Evolutionary conservation across 1,140 invertebrate species (phyloP).

Genomic region (Helicoverpa zea): DNA sequence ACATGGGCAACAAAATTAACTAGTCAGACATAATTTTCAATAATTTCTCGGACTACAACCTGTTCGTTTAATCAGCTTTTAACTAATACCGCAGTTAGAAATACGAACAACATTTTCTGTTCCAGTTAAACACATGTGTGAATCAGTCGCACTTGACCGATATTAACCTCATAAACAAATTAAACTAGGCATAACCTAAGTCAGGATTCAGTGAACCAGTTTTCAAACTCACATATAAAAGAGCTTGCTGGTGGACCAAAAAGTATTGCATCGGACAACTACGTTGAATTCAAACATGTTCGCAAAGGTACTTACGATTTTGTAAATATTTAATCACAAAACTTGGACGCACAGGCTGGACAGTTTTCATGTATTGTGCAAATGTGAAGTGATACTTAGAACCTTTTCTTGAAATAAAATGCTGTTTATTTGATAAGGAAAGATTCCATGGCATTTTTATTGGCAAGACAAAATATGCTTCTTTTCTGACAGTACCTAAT

Average conservation of each 20-base stretch:
- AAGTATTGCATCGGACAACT: conserved; percentile 68
- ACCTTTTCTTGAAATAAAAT: too few species aligned
- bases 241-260: conserved; percentile 67
- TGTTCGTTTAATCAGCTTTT: conserved; percentile 11
- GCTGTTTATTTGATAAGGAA: too few species aligned
- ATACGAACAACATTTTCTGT: conserved; percentile 20
- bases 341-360: too few species aligned
- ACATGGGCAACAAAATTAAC: not conserved
- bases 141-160: conserved; percentile 29
- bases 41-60: not conserved
- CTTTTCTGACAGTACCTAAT: too few species aligned
- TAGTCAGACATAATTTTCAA: conserved; percentile 6
- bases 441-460: too few species aligned
- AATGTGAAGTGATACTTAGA: too few species aligned
- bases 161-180: conserved; percentile 24
- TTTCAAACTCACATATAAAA: conserved; percentile 72
- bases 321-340: not conserved
- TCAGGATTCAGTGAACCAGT: conserved; percentile 63
- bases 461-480: too few species aligned
- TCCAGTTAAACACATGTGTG: conserved; percentile 51
- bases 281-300: conserved; percentile 74
- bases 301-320: conserved; percentile 67
- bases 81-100: conserved; percentile 53
- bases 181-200: conserved; percentile 11
- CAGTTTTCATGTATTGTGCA: too few species aligned